Evolutionary conservation across 2,888 invertebrate species (phyloP).

Genomic region (Tetragnatha montana): DNA sequence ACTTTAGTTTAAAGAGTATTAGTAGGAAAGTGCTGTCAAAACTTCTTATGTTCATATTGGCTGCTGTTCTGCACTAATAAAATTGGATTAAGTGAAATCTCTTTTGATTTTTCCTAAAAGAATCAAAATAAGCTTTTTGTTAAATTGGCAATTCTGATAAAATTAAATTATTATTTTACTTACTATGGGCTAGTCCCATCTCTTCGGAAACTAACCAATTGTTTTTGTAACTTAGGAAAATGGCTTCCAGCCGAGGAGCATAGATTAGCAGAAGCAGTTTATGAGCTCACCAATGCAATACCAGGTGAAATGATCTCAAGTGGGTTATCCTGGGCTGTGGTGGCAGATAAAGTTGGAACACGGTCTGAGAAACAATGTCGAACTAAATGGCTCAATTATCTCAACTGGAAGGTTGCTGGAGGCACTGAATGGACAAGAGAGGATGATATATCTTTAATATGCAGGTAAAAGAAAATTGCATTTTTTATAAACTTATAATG

Average conservation of each 20-base stretch:
- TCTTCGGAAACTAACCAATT: background rate
- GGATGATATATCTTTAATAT: conserved; percentile 77
- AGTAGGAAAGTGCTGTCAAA: too few species aligned
- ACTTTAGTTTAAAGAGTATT: too few species aligned
- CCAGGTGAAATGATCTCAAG: conserved; percentile 77
- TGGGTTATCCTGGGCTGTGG: conserved; percentile 77
- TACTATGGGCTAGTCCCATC: background rate
- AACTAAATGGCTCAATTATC: conserved; percentile 78
- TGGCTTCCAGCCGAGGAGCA: conserved; percentile 78
- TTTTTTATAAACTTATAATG: background rate
- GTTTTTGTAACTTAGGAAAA: conserved; percentile 74
- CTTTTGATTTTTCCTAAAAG: background rate
- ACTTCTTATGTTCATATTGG: too few species aligned
- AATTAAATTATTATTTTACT: too few species aligned
- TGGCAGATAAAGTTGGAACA: conserved; percentile 77
- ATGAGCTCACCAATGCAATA: conserved; percentile 76
- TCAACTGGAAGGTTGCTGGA: conserved; percentile 78
- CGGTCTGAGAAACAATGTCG: conserved; percentile 78
- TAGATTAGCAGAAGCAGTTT: conserved; percentile 76
- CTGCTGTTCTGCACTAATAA: too few species aligned
- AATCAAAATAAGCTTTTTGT: background rate
- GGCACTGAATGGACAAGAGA: conserved; percentile 77
- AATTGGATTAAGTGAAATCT: background rate
- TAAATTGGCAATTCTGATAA: too few species aligned
- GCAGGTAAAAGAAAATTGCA: conserved; percentile 74